Base-by-base conservation (phyloP, 2,888 invertebrate species). In the Lordiphosa andalusiaca region DNA sequence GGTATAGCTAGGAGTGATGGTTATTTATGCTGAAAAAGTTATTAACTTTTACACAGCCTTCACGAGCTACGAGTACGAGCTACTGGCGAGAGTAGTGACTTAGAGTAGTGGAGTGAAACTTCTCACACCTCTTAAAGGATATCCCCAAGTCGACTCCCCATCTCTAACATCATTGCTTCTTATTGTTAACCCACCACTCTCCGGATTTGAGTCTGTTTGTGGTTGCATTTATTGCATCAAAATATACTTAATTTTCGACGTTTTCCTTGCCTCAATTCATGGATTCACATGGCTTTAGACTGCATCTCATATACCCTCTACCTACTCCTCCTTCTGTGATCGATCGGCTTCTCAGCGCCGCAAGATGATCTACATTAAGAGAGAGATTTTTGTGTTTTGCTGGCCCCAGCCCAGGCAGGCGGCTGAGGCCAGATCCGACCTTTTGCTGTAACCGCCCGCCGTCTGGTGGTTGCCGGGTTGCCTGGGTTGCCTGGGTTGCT, bases 331-430 rank as follows among this genome's bases (percentile, higher is more conserved):
- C 19, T 40, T 59, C 48, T 65, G 25, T 65, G 76, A 83, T 76
- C 78, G 71, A 69, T 64, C 41, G 54, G 66, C 65, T 72, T 56
- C 82, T 78, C 80, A 80, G 68, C 73, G 75, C 81, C 69, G 70
- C 74, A 33, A 83, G 81, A 82, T 82, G 81, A 85, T 85, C 81
- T 85, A 82, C 77, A 82, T 82, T 82, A 82, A 82, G 81, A 83
- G 81, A 85, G 81, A 83, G 76, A 70, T 81, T 73, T 78, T 61
- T 56, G 40, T 51, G 50, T 61, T 56, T 38, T 51, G 50, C 9
- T 13, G 39, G 25, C 35, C 16, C n/a, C 21, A 30, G 19, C 44
- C 37, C 16, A 64, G 37, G 51, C 47, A 16, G 16, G 16, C 16
- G n/a, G n/a, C n/a, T 36, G 47, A 47, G 39, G 53, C 40, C 10